Percentiles rank a stretch among this genome's conserved stretches.
phyloP scores from a whole-genome alignment of 2,113 vertebrate genomes.

The Lathamus discolor region DNA sequence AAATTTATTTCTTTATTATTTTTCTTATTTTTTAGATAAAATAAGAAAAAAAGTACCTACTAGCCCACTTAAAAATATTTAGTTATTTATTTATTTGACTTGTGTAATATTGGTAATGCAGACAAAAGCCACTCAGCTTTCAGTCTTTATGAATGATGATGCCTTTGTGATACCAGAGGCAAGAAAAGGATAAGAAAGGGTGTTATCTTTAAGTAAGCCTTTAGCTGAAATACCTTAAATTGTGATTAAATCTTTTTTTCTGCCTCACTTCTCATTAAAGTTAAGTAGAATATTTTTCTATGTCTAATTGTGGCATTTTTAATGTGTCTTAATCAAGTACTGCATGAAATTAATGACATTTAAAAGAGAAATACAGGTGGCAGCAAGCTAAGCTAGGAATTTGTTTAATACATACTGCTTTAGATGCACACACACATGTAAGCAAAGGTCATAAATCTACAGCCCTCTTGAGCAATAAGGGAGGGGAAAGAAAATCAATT shows the following conservation, averaged over 20 bases:
- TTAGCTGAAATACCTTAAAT: not conserved
- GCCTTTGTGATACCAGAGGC: not conserved
- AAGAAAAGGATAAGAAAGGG: not conserved
- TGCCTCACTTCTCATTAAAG: not conserved
- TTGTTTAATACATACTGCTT: constrained; percentile 6
- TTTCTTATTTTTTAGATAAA: not conserved
- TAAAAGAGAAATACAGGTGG: not conserved
- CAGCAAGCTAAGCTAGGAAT: not conserved
- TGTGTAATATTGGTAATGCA: not conserved
- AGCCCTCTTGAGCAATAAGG: constrained; percentile 40
- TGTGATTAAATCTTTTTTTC: not conserved
- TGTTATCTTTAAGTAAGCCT: not conserved
- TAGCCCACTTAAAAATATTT: not conserved
- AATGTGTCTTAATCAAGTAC: not conserved
- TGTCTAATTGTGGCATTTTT: not conserved
- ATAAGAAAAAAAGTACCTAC: not conserved
- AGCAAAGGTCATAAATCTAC: constrained; percentile 54
- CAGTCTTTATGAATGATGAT: not conserved
- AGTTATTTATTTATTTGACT: not conserved
- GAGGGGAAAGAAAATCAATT: constrained; percentile 66
- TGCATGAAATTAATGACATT: not conserved
- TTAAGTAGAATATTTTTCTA: not conserved
- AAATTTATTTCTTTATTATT: not conserved
- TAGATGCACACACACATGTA: constrained; percentile 42
- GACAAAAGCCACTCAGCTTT: not conserved